phyloP scores from a whole-genome alignment of 2,113 vertebrate genomes.

The Tachysurus fulvidraco region DNA sequence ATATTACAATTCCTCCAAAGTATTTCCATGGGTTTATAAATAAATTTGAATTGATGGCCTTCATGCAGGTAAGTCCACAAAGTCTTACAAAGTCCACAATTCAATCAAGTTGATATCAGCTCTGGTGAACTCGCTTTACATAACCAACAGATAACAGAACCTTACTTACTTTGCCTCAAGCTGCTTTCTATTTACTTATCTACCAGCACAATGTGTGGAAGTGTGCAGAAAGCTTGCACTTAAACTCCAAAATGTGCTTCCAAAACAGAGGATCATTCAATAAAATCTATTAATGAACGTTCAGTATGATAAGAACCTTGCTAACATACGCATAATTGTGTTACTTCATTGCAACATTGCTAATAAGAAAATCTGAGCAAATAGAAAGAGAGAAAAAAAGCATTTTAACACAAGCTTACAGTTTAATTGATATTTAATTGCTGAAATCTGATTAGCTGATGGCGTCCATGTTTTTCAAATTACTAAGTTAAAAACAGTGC shows the following conservation, averaged over 20 bases:
- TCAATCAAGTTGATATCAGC: constrained; percentile 43
- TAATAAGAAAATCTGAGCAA: not conserved
- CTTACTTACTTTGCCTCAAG: constrained; percentile 13
- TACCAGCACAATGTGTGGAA: not conserved
- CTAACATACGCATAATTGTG: not conserved
- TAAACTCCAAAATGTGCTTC: not conserved
- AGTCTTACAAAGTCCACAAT: constrained; percentile 17
- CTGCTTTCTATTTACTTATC: not conserved
- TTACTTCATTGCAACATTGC: not conserved
- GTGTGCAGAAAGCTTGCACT: not conserved
- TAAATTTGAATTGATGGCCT: not conserved
- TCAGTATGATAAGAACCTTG: not conserved
- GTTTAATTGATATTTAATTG: not conserved
- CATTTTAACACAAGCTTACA: not conserved
- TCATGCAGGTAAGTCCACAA: not conserved
- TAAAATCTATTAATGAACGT: not conserved
- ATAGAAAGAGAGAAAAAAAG: not conserved
- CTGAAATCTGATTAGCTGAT: not conserved
- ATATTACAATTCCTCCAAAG: not conserved
- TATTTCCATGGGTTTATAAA: not conserved
- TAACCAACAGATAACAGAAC: constrained; percentile 32
- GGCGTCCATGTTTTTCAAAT: not conserved
- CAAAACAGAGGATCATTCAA: not conserved
- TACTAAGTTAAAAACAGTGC: not conserved
- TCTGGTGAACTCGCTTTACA: constrained; percentile 38